These are phyloP conservation scores for Danio jaintianensis DNA, from an alignment of 2,797 vertebrate species.

Conservation along the genomic window DNA sequence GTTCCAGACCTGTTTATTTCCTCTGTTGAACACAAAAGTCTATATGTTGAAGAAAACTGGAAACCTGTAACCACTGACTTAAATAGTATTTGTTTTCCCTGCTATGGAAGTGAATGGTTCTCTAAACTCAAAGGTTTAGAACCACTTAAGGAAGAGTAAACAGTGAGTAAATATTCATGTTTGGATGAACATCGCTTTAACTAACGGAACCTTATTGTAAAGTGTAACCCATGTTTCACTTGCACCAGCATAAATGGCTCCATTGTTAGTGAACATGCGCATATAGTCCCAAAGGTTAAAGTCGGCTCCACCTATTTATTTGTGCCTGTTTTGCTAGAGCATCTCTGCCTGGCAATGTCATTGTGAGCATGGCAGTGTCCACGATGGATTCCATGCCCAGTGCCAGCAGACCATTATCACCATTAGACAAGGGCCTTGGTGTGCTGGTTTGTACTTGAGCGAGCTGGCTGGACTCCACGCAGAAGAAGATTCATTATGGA, in stretches of 20 bases:
- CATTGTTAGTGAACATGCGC: conserved; percentile 6
- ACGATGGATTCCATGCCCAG: conserved; percentile 26
- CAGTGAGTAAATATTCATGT: too few relatives aligned
- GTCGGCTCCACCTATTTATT: conserved; percentile 21
- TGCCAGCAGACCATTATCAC: conserved; percentile 48
- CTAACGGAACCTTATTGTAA: not conserved
- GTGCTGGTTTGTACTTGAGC: conserved; percentile 34
- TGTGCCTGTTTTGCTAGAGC: conserved; percentile 14
- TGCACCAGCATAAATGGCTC: not conserved
- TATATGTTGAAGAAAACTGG: too few relatives aligned
- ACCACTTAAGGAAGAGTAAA: too few relatives aligned
- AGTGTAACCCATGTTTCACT: not conserved
- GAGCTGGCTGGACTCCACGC: conserved; percentile 13
- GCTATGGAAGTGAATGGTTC: too few relatives aligned
- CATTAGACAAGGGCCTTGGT: conserved; percentile 43
- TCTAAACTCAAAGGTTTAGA: too few relatives aligned
- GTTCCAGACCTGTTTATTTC: too few relatives aligned
- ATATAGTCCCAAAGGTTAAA: conserved; percentile 19
- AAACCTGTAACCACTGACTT: too few relatives aligned
- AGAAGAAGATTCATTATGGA: conserved; percentile 42
- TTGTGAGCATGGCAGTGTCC: not conserved
- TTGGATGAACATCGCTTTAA: too few relatives aligned
- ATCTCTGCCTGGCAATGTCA: conserved; percentile 35
- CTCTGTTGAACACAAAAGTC: too few relatives aligned
- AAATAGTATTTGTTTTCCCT: too few relatives aligned